A percentile compares a stretch with the other conserved stretches of the same genome.
Evolutionary conservation across 2,113 vertebrate species (phyloP).

Genomic region (Mus spicilegus): DNA sequence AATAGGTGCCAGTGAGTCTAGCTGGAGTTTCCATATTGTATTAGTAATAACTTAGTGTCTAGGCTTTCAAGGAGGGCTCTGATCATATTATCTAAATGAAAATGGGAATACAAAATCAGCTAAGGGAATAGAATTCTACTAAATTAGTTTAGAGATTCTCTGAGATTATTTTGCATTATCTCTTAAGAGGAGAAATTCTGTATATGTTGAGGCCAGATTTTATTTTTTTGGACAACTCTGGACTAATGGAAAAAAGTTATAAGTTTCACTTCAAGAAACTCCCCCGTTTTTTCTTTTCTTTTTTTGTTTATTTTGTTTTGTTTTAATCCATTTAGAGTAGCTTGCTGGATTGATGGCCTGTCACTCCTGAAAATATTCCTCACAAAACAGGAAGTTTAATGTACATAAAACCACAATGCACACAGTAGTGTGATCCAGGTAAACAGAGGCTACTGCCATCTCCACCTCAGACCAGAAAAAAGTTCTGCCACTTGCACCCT

Average conservation of each 20-base stretch:
- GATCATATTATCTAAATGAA: constrained; percentile 68
- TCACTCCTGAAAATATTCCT: background rate
- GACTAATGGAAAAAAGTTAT: background rate
- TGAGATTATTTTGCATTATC: constrained; percentile 46
- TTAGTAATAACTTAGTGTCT: constrained; percentile 43
- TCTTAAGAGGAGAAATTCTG: constrained; percentile 23
- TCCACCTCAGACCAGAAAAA: background rate
- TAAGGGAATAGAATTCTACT: constrained; percentile 39
- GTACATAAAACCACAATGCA: background rate
- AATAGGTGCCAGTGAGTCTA: background rate
- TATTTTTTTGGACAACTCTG: background rate
- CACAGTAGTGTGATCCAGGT: background rate
- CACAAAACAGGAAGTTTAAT: background rate
- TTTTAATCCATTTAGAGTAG: background rate
- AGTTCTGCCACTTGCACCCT: background rate
- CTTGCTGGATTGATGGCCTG: background rate
- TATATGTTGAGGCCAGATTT: constrained; percentile 8
- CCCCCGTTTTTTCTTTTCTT: background rate
- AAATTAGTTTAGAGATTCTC: constrained; percentile 59
- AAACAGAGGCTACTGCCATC: fast-evolving
- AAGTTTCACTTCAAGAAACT: background rate
- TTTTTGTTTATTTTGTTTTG: background rate
- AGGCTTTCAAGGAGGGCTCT: background rate
- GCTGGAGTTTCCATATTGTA: background rate
- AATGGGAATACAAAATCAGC: constrained; percentile 49